Evolutionary conservation across 2,113 vertebrate species (phyloP), one percentile per base, ranked within the genome.

Genomic region (Oryzias melastigma): DNA sequence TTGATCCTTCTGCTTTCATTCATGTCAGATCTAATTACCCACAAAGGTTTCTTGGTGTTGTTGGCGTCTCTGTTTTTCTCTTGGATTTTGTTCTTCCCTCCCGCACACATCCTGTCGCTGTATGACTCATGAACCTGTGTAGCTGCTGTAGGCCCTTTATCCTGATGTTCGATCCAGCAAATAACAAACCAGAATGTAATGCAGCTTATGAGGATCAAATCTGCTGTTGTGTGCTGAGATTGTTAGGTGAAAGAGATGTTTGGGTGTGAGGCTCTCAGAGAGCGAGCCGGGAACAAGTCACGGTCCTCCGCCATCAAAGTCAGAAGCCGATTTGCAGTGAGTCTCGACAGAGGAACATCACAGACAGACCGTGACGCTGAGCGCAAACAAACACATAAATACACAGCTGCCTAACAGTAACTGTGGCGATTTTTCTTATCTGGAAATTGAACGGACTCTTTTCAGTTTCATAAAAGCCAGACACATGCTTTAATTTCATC

Each of bases 71-170:
- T 49, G 48, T 65, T 65, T 70, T 65, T 43, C 24, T 66, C 76
- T 43, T 8, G 7, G 8, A 29, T 27, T 48, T 57, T 67, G 35
- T 52, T 67, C 17, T 68, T 65, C 54, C 41, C 62, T 68, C 42
- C 71, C 67, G 49, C 62, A 4, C 58, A 74, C 72, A 67, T 67
- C 71, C 76, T 60, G 71, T 80, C 71, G 68, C 62, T 68, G 47
- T 43, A n/a, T 61, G 53, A 63, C 64, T 82, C 73, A 56, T 24
- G 58, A 13, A 56, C 52, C 52, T 64, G 14, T 24, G 14, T 58
- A 62, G 60, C 40, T 29, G 52, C 54, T 25, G 0, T 27, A 22
- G 20, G 7, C 51, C 7, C 44, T 17, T 57, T 43, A 65, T 49
- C 45, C 51, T 22, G 60, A 54, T 14, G 7, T 63, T 48, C 45